Evolutionary conservation across 2,797 vertebrate genomes (phyloP).

Genomic region (Forpus xanthops): DNA sequence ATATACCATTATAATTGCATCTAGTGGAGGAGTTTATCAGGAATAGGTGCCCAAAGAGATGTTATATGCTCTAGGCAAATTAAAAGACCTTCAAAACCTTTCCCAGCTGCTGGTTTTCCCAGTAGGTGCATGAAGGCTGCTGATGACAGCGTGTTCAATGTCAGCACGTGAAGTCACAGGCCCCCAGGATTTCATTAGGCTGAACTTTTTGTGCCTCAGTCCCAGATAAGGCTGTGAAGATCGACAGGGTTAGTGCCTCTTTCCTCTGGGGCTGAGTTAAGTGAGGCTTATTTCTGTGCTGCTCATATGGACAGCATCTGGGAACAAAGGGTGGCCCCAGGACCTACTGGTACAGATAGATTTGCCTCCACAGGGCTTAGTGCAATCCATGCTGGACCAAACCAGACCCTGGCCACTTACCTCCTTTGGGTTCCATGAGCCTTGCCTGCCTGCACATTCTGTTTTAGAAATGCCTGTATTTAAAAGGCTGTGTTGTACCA

Average conservation of each 20-base stretch:
- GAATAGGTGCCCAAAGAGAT: no score
- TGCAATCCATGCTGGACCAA: neutral
- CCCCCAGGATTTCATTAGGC: neutral
- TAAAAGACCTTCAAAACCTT: neutral
- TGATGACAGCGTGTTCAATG: neutral
- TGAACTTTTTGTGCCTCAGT: neutral
- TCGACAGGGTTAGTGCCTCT: rapidly evolving
- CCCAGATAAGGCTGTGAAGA: neutral
- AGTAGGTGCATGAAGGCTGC: neutral
- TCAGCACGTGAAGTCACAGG: neutral
- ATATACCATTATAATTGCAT: neutral
- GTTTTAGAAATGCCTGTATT: neutral
- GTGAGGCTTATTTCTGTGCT: neutral
- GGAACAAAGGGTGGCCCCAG: neutral
- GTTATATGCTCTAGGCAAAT: neutral
- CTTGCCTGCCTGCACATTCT: neutral
- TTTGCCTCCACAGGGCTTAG: neutral
- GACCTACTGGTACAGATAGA: rapidly evolving
- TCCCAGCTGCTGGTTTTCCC: neutral
- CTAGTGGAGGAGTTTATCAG: neutral
- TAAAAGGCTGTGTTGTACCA: neutral
- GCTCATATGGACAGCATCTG: neutral
- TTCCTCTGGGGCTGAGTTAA: neutral
- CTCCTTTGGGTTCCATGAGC: neutral
- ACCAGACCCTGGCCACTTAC: neutral